phyloP scores from a whole-genome alignment of 2,113 vertebrate genomes.

The Hypomesus transpacificus region DNA sequence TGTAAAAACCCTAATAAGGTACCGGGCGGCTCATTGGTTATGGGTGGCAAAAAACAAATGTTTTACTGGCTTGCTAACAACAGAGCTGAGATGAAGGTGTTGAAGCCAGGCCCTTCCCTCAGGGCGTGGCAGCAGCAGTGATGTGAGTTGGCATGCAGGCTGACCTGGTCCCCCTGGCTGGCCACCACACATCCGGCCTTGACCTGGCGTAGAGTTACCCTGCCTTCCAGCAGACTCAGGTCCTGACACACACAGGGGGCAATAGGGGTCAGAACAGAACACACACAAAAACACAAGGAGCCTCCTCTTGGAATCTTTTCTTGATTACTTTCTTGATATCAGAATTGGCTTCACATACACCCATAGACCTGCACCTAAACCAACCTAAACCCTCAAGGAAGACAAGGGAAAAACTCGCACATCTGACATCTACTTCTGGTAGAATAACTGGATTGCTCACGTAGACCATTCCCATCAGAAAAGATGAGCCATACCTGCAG shows the following conservation, averaged over 20 bases:
- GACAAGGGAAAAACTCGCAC: too few species aligned
- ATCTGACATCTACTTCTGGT: too few species aligned
- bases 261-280: background rate
- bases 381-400: too few species aligned
- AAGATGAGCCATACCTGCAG: slow-evolving; percentile 74
- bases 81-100: too few species aligned
- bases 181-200: slow-evolving; percentile 84
- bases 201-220: slow-evolving; percentile 83
- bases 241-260: slow-evolving; percentile 66
- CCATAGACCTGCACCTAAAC: too few species aligned
- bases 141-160: slow-evolving; percentile 19
- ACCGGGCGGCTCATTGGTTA: too few species aligned
- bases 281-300: background rate
- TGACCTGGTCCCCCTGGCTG: slow-evolving; percentile 91
- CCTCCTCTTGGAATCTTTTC: too few species aligned
- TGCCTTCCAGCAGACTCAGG: slow-evolving; percentile 78
- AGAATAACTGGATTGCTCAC: too few species aligned
- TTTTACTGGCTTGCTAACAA: background rate
- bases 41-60: background rate
- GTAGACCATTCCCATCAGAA: background rate
- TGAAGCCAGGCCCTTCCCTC: too few species aligned
- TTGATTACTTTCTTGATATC: too few species aligned
- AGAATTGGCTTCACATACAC: too few species aligned
- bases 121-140: background rate
- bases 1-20: background rate